These are phyloP conservation scores for Ctena decussata DNA, from an alignment of 2,888 invertebrate genomes.

Conservation along the genomic window DNA sequence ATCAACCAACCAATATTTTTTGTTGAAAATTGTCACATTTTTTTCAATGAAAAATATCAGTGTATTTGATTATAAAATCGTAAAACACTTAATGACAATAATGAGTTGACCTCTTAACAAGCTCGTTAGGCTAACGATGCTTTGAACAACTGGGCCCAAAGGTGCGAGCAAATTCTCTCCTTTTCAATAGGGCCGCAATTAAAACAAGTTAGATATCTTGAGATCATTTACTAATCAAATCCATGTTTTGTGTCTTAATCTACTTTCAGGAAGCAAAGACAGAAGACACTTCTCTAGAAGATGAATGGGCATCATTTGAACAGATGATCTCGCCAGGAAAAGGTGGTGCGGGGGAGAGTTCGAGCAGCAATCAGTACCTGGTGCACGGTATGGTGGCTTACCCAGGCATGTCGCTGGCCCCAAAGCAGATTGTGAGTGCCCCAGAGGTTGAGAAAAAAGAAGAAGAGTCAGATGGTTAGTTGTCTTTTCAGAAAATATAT, in stretches of 20 bases:
- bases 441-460: not conserved
- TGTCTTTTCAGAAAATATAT: too few species aligned
- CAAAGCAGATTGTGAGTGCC: not conserved
- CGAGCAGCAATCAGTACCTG: slow-evolving; percentile 45
- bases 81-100: too few species aligned
- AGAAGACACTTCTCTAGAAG: slow-evolving; percentile 41
- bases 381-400: slow-evolving; percentile 66
- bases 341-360: not conserved
- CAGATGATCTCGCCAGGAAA: slow-evolving; percentile 72
- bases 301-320: slow-evolving; percentile 83
- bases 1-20: too few species aligned
- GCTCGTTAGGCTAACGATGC: too few species aligned
- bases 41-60: too few species aligned
- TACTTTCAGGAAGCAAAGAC: not conserved
- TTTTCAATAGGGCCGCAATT: not conserved
- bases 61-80: too few species aligned
- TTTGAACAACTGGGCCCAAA: too few species aligned
- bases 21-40: too few species aligned
- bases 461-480: not conserved
- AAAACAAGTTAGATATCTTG: too few species aligned
- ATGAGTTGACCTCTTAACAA: too few species aligned
- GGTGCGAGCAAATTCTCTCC: not conserved
- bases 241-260: not conserved
- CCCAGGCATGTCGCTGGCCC: slow-evolving; percentile 54
- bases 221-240: not conserved